Evolutionary conservation across 2,888 invertebrate species (phyloP).

Genomic region (Leptura quadrifasciata): DNA sequence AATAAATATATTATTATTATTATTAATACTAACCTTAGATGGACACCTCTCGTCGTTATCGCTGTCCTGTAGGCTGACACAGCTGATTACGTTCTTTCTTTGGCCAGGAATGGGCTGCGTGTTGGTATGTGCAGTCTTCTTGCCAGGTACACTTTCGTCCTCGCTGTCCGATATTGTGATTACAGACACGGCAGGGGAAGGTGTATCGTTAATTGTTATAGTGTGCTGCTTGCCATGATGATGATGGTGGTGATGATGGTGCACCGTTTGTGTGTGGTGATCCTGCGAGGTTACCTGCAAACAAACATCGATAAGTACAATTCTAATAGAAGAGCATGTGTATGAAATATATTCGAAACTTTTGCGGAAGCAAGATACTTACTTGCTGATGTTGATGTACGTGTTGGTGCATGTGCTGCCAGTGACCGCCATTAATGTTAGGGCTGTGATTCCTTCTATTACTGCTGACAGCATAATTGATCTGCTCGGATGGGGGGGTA

Average conservation of each 20-base stretch:
- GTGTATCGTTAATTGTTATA: conserved; percentile 96
- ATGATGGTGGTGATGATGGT: conserved; percentile 67
- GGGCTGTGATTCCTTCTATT: conserved; percentile 70
- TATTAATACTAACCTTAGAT: conserved; percentile 71
- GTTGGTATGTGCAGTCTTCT: conserved; percentile 65
- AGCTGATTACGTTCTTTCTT: conserved; percentile 85
- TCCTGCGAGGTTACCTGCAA: conserved; percentile 60
- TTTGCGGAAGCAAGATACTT: conserved; percentile 40
- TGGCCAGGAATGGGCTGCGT: conserved; percentile 56
- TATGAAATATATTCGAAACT: not conserved
- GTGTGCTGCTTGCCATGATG: conserved; percentile 83
- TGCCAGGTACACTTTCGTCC: conserved; percentile 82
- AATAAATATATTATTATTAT: no score
- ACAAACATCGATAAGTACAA: not conserved
- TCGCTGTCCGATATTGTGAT: conserved; percentile 97
- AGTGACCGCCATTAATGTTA: conserved; percentile 66
- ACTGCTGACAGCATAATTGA: conserved; percentile 60
- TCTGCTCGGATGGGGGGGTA: conserved; percentile 84
- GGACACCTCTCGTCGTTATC: conserved; percentile 81
- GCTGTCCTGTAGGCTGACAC: conserved; percentile 86
- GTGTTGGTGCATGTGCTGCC: conserved; percentile 73
- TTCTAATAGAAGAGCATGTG: not conserved
- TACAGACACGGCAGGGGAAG: conserved; percentile 95
- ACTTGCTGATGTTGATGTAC: conserved; percentile 66
- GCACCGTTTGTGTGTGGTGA: conserved; percentile 62